Base-by-base conservation (phyloP, 2,797 vertebrate species). In the Mallotus villosus region DNA sequence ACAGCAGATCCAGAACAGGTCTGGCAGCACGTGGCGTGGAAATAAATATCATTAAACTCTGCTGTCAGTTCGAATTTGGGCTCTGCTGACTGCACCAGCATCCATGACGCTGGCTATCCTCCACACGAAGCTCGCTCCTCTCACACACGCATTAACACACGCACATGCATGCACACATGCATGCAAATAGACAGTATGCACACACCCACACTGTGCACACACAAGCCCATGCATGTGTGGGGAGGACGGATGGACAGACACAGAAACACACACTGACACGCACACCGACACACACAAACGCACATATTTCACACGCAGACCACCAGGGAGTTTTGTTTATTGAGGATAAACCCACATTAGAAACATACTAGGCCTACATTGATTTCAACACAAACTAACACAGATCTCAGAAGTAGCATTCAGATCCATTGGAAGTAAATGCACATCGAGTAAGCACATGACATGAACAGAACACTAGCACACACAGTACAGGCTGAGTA, bases 301-400 rank as follows among this genome's bases (percentile, higher is more conserved):
- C 37, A 49, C 37, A 70, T 77, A 68, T 72, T 14, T 46, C 41
- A 63, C 61, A 58, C 27, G 59, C 1, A 70, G 94, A 95, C 95
- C 95, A 95, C 96, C 94, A 92, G 93, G 90, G 90, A 93, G 90
- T 87, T 91, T 41, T 93, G 94, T 97, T 96, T 96, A 95, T 85
- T 85, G 81, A 91, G 93, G 85, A 73, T 81, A 79, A 81, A 79
- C 12, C 84, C 75, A 74, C 81, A 87, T 61, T 71, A 85, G 78
- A 86, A 86, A 77, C 85, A 87, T 84, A 82, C 72, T 7, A 65
- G 3, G 62, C 73, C 80, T 68, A 24, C 7, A 2, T 82, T 85
- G 74, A 86, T 85, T 86, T 81, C 61, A 27, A 34, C 80, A 72
- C 74, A 71, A 79, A 78, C 41, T 46, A 46, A 12, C 41, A 46